These are phyloP conservation scores for Lacanobia wlatinum DNA, from an alignment of 2,888 invertebrate genomes.

Conservation along the genomic window DNA sequence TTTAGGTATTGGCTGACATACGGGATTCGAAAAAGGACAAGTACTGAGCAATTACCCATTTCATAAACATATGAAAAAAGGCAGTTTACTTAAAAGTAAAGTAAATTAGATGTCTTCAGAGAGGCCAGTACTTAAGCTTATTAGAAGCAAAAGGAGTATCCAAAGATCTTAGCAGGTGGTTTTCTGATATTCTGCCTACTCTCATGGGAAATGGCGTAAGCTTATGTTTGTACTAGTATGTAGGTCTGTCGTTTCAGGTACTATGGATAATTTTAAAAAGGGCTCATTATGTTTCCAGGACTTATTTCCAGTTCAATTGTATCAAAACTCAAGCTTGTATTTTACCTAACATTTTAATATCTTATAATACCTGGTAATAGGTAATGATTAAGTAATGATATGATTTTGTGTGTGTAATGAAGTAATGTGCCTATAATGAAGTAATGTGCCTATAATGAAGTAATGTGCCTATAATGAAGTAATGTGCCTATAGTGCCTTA, in stretches of 20 bases:
- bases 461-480: too few relatives aligned
- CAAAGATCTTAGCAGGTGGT: background rate
- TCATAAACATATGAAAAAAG: too few relatives aligned
- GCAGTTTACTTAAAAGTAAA: too few relatives aligned
- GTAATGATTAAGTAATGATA: background rate
- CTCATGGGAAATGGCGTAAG: background rate
- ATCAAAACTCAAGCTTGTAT: background rate
- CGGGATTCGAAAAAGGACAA: too few relatives aligned
- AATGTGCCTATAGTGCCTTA: too few relatives aligned
- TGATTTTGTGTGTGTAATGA: background rate
- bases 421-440: too few relatives aligned
- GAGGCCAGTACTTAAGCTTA: background rate
- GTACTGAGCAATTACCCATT: too few relatives aligned
- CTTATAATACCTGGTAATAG: too few relatives aligned
- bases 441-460: too few relatives aligned
- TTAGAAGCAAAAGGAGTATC: background rate
- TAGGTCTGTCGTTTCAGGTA: background rate
- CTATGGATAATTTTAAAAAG: background rate
- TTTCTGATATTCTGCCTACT: background rate
- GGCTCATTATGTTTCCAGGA: background rate
- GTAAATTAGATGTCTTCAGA: background rate
- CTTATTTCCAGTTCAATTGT: background rate
- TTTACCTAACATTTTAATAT: background rate
- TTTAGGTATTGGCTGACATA: too few relatives aligned
- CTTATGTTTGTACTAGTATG: background rate